Percentiles rank a stretch among this genome's conserved stretches.
Evolutionary conservation across 2,113 vertebrate genomes (phyloP).

Genomic region (Nicator chloris): DNA sequence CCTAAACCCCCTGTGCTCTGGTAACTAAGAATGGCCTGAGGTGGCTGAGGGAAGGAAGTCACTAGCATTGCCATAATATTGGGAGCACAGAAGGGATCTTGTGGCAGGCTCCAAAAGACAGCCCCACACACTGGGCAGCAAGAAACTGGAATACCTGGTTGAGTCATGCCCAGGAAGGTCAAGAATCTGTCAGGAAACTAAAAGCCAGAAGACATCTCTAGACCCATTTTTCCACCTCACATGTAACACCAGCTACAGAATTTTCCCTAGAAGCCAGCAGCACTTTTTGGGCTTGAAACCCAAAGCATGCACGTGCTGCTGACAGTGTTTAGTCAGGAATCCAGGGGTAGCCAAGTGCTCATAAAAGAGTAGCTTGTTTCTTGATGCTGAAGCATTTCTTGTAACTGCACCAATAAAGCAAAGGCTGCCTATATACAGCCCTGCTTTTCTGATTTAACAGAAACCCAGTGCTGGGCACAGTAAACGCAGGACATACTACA

Average conservation of each 20-base stretch:
- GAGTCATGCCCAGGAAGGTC: not conserved
- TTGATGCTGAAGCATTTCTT: not conserved
- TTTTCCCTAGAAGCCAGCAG: not conserved
- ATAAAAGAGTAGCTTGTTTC: not conserved
- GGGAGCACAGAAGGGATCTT: not conserved
- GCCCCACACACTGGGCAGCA: fast-evolving
- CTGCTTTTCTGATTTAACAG: not conserved
- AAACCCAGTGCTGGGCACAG: not conserved
- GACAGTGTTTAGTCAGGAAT: not conserved
- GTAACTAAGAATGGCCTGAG: not conserved
- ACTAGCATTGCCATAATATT: not conserved
- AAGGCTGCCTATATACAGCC: not conserved
- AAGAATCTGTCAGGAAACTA: not conserved
- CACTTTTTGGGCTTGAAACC: not conserved
- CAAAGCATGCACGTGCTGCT: fast-evolving
- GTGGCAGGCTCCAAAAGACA: not conserved
- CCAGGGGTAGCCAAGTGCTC: not conserved
- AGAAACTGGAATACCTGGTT: not conserved
- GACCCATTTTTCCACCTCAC: not conserved
- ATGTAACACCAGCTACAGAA: not conserved
- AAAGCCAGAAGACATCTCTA: not conserved
- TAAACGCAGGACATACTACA: not conserved
- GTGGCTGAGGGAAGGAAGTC: fast-evolving
- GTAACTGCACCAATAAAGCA: not conserved
- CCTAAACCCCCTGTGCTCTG: not conserved